These are phyloP conservation scores for Petromus typicus DNA, from an alignment of 2,113 vertebrate genomes.

Conservation along the genomic window DNA sequence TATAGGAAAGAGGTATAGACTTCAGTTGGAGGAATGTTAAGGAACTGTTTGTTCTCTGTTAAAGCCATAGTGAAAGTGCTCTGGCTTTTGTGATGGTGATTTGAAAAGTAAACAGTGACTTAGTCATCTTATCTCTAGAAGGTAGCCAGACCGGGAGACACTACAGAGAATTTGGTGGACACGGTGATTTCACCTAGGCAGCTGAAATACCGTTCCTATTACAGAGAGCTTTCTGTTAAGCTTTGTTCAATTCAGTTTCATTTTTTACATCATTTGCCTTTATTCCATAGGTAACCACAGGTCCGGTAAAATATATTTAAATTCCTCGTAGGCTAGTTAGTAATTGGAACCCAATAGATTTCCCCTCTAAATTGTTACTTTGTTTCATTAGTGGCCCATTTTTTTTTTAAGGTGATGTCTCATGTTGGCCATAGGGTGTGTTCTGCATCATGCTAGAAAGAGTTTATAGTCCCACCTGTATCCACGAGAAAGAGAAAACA, in stretches of 20 bases:
- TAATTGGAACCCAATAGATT: constrained; percentile 84
- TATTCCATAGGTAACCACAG: constrained; percentile 80
- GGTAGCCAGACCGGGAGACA: neutral
- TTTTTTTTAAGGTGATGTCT: constrained; percentile 83
- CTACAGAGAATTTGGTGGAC: neutral
- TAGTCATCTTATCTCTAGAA: constrained; percentile 28
- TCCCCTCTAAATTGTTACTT: constrained; percentile 83
- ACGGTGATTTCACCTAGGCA: constrained; percentile 65
- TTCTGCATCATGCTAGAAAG: constrained; percentile 82
- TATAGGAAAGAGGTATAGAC: neutral
- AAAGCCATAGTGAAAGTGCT: neutral
- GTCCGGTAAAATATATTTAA: constrained; percentile 89
- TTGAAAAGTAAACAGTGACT: constrained; percentile 15
- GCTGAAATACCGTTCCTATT: constrained; percentile 66
- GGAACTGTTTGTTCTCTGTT: neutral
- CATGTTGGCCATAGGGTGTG: constrained; percentile 81
- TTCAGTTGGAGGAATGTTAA: neutral
- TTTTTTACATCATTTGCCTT: constrained; percentile 76
- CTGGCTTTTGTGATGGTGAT: neutral
- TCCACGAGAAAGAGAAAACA: constrained; percentile 72
- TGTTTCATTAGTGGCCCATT: constrained; percentile 85
- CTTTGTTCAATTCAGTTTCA: constrained; percentile 71
- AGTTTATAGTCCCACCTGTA: constrained; percentile 88
- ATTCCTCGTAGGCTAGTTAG: constrained; percentile 86
- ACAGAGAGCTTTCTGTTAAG: constrained; percentile 70